Evolutionary conservation across 2,888 invertebrate genomes (phyloP).

Genomic region (Eupeodes luniger): DNA sequence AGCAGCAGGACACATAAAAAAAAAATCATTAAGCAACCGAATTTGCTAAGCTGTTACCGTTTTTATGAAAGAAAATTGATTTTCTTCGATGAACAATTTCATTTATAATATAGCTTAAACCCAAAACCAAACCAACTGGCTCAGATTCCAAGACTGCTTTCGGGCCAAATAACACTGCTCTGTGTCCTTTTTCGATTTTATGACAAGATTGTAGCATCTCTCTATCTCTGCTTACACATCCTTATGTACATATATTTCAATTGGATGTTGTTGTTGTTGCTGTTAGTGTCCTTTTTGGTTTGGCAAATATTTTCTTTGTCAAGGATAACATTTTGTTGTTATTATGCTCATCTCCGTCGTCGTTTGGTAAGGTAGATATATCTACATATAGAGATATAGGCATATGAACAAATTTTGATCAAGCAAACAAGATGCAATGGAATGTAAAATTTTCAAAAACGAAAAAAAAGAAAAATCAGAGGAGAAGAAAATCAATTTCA

Average conservation of each 20-base stretch:
- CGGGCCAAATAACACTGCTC: not conserved
- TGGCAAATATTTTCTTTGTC: slow-evolving; percentile 24
- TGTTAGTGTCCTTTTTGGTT: slow-evolving; percentile 1
- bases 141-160: slow-evolving; percentile 2
- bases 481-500: slow-evolving; percentile 49
- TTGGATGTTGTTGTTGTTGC: not conserved
- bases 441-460: slow-evolving; percentile 44
- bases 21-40: slow-evolving; percentile 66
- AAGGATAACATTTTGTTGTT: slow-evolving; percentile 28
- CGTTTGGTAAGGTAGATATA: too few relatives aligned
- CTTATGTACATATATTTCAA: not conserved
- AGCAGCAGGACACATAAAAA: slow-evolving; percentile 34
- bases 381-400: not conserved
- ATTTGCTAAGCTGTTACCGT: slow-evolving; percentile 60
- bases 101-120: slow-evolving; percentile 24
- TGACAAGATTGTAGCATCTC: slow-evolving; percentile 10
- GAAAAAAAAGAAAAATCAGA: not conserved
- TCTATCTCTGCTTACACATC: not conserved
- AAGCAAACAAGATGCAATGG: slow-evolving; percentile 59
- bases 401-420: slow-evolving; percentile 32
- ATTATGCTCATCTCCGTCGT: too few relatives aligned
- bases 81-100: slow-evolving; percentile 60
- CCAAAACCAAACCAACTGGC: slow-evolving; percentile 7
- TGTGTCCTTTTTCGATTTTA: slow-evolving; percentile 30
- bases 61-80: slow-evolving; percentile 71